Evolutionary conservation across 2,888 invertebrate species (phyloP), one percentile per base, ranked within the genome.

Genomic region (Alcis repandata): DNA sequence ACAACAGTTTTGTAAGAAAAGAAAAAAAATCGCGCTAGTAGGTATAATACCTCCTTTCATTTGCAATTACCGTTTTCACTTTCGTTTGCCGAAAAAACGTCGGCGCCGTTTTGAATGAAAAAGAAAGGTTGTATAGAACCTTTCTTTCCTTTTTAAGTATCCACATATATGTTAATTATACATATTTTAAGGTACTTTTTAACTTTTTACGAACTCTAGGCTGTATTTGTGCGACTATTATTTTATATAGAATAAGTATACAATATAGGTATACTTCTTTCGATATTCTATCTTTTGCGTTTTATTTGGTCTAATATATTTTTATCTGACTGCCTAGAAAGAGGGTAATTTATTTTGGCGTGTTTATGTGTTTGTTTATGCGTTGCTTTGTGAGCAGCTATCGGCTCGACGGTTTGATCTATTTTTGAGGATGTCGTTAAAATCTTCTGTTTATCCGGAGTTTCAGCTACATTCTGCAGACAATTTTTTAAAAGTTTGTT

Each of bases 61-160:
- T 67, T 53, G 63, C 67, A 68, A 70, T 70, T 72, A 69, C 61
- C 61, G 67, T 67, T 72, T 72, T 72, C 72, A 72, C 72, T 72
- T 72, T 72, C 68, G 58, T 60, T 63, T 61, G 52, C 57, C 60
- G 57, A 60, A 61, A 65, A 66, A 57, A 64, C 45, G 46, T 13
- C 49, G 33, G 33, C 45, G 45, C 33, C 41, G 53, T 41, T 65
- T 56, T 60, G 52, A 51, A 65, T 19, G 48, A 65, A 65, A 65
- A 65, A 57, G 65, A 66, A 66, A 66, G 65, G 65, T 56, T 41
- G 40, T 46, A 41, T 53, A 51, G 17, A 59, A 64, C 59, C 49
- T 56, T 64, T 59, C 48, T 43, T 64, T 54, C 32, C 11, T 58
- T 33, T 36, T 15, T 40, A 32, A 32, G 27, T 48, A 46, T 46